These are phyloP conservation scores for Megaleporinus macrocephalus DNA, from an alignment of 2,113 vertebrate genomes.

Conservation along the genomic window DNA sequence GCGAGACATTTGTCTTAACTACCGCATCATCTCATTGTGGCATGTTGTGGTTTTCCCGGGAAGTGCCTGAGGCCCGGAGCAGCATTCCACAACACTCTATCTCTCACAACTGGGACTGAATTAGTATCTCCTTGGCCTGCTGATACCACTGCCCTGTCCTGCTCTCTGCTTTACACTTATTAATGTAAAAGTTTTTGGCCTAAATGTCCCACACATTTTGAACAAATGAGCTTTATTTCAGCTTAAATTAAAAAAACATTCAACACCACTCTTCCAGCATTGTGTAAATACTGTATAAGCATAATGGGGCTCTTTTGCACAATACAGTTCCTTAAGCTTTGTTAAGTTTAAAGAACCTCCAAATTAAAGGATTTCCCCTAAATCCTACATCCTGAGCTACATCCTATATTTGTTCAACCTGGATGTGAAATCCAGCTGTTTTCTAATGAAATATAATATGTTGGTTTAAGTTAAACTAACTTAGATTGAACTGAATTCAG, in stretches of 20 bases:
- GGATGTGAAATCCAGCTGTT: neutral
- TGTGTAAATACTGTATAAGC: too few relatives aligned
- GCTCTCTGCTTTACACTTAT: neutral
- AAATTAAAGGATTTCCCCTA: too few relatives aligned
- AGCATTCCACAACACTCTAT: slow-evolving; percentile 45
- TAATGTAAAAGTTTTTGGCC: too few relatives aligned
- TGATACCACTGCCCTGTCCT: neutral
- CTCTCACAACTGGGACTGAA: slow-evolving; percentile 26
- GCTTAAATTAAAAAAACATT: too few relatives aligned
- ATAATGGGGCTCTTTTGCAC: too few relatives aligned
- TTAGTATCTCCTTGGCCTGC: neutral
- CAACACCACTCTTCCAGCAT: too few relatives aligned
- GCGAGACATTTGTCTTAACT: slow-evolving; percentile 52
- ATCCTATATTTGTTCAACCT: neutral
- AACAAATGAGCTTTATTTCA: too few relatives aligned
- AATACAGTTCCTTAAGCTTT: too few relatives aligned
- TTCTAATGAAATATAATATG: neutral
- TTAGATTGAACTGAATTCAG: neutral
- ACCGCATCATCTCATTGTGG: slow-evolving; percentile 30
- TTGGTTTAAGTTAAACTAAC: neutral
- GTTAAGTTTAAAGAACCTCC: neutral
- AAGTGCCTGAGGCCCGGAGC: slow-evolving; percentile 44
- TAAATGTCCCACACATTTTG: too few relatives aligned
- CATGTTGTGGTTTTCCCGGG: slow-evolving; percentile 42
- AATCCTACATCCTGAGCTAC: too few relatives aligned